Percentiles rank a stretch among this genome's conserved stretches.
phyloP scores from a whole-genome alignment of 1,140 invertebrate species.

The Bombus cullumanus region DNA sequence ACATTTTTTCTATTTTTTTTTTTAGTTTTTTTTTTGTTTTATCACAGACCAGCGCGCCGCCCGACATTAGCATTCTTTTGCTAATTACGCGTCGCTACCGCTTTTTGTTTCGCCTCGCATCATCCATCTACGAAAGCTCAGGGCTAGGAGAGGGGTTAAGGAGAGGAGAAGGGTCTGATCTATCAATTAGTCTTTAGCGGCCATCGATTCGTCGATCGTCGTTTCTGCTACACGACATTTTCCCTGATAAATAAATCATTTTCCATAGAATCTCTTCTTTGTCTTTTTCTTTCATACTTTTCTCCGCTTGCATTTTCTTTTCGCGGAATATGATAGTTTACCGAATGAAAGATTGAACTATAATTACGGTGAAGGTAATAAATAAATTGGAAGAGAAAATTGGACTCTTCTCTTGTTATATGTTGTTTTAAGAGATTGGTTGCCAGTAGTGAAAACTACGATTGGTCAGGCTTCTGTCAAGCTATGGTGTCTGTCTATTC shows the following conservation, averaged over 20 bases:
- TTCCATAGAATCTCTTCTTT: not conserved
- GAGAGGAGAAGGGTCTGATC: constrained; percentile 9
- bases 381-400: not conserved
- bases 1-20: constrained; percentile 26
- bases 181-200: not conserved
- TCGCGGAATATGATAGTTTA: not conserved
- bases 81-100: constrained; percentile 51
- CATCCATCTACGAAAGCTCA: constrained; percentile 41
- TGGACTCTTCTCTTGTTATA: not conserved
- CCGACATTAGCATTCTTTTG: constrained; percentile 31
- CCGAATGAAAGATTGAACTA: not conserved
- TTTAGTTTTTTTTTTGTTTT: constrained; percentile 41
- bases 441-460: not conserved
- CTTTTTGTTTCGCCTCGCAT: constrained; percentile 30
- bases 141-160: constrained; percentile 16
- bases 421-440: not conserved
- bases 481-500: not conserved
- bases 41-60: constrained; percentile 64
- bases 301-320: not conserved
- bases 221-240: not conserved
- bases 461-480: not conserved
- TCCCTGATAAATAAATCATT: not conserved
- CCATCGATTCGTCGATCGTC: constrained; percentile 14
- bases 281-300: not conserved
- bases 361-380: not conserved